Evolutionary conservation across 2,113 vertebrate species (phyloP), one percentile per base, ranked within the genome.

Genomic region (Montifringilla adamsi): DNA sequence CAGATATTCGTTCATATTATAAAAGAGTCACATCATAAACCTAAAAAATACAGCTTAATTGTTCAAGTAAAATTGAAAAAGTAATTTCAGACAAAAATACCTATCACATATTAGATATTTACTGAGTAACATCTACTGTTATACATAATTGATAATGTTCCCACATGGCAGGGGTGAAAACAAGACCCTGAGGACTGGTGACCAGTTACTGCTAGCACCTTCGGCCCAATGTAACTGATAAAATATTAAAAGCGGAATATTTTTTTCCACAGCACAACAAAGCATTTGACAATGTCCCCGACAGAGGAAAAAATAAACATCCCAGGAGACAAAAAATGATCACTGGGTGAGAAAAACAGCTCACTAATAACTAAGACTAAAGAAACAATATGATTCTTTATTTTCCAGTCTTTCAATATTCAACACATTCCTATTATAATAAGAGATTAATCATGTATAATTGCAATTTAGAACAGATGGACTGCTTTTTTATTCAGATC

Each of bases 81-180:
- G 94, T 90, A 74, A 96, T 97, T 97, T 94, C 62, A 95, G 90
- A 88, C 75, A 93, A 98, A 97, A 97, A 96, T 88, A 96, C 75
- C 87, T 97, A 96, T 82, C 79, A 89, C 31, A 31, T 85, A 87
- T 93, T 97, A 98, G 97, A 97, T 97, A 97, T 96, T 97, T 96
- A 98, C 88, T 97, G 95, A 96, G 91, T 96, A 86, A 90, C 86
- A 95, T 92, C 95, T 97, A 95, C 93, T 82, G n/a, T 82, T 83
- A 95, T 81, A 68, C 58, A 96, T 96, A 92, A 97, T 96, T 97
- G 95, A 96, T 67, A 84, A 84, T 41, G 70, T 56, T 91, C 47
- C 53, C 77, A 83, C 90, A 95, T 60, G 74, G 94, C 10, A 77
- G 95, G 44, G 94, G 19, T 73, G 83, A 95, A 91, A 73, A 93